Evolutionary conservation across 2,797 vertebrate species (phyloP), one percentile per base, ranked within the genome.

Genomic region (Orientallactaga sibirica): DNA sequence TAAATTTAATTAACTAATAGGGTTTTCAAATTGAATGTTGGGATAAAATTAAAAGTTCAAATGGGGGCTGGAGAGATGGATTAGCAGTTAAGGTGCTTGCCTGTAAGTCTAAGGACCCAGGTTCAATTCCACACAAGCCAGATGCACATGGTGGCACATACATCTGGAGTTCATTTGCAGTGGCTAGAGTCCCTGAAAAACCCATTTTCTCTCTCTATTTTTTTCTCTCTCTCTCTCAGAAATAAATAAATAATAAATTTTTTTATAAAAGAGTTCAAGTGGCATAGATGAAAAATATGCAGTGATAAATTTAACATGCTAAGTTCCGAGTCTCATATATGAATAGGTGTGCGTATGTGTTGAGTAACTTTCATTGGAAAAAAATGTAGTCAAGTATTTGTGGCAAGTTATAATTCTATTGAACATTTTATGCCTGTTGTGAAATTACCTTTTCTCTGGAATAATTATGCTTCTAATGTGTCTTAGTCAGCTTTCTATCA

Each of bases 1-100:
- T n/a, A 74, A 78, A 66, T 79, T 82, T 58, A 79, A 88, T 80
- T 91, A 85, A 22, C 16, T 92, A 52, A 62, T 64, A 55, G 20
- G 61, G 85, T 37, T 81, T 89, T n/a, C 22, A 77, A 67, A 33
- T 67, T 52, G 0, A 5, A 62, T 77, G 61, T 85, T 81, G 77
- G 81, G 29, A 16, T 7, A 86, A 94, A 58, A 16, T 58, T 58
- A 14, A 55, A 55, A 58, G 12, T 58, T 14, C 55, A 55, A 55
- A 88, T 75, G 48, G 48, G 48, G 48, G 48, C 43, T 48, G 43
- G 43, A 48, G 43, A 48, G 43, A 48, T 48, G 43, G 48, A 5
- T 48, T 48, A 48, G 48, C 48, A 48, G 48, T 48, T 48, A 48
- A 48, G 48, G 48, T 48, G 48, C 48, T 48, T 48, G 48, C 48